Base-by-base conservation (phyloP, 2,888 invertebrate genomes). In the Campaea margaritaria region DNA sequence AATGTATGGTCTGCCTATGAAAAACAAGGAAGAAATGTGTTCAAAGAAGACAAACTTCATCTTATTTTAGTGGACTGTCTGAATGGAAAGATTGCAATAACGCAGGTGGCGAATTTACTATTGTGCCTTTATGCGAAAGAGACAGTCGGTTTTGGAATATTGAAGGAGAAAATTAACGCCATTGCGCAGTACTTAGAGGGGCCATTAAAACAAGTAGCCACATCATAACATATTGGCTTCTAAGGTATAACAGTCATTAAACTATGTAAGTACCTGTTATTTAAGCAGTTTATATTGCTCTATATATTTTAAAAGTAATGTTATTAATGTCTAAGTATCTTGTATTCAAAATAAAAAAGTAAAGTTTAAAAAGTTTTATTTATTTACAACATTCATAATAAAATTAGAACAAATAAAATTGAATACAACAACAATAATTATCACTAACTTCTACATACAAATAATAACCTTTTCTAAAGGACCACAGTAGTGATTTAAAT, bases 1-100 rank as follows among this genome's bases (percentile, higher is more conserved):
- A 99, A n/a, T 81, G 97, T 99, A 69, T 98, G 97, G 98, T 95
- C 96, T 16, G 97, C 97, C 0, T 99, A 98, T 82, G 97, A 98
- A 81, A 98, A 97, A 80, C 97, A 97, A 85, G 98, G 98, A 0
- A 94, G 96, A 58, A 96, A 96, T 82, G 97, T 97, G 3, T 96
- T 99, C 74, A 96, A 97, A 76, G 98, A 98, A 89, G 98, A 98
- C 79, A 95, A 96, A 74, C 93, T 99, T 1, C 95, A 97, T 80
- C 94, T 97, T 79, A 96, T 99, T 53, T 88, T 99, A 41, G 95
- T 99, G 78, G 97, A 98, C 76, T 98, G 98, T 83, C 94, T 96
- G 86, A 96, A 97, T 82, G 99, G 98, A 0, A 96, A 97, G 93
- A 97, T 99, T 60, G 98, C 97, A 13, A 97, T 99, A 38, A 98